phyloP scores from a whole-genome alignment of 37 sponge, comb jelly and placozoan genomes.

The Cliona cf. orientalis region DNA sequence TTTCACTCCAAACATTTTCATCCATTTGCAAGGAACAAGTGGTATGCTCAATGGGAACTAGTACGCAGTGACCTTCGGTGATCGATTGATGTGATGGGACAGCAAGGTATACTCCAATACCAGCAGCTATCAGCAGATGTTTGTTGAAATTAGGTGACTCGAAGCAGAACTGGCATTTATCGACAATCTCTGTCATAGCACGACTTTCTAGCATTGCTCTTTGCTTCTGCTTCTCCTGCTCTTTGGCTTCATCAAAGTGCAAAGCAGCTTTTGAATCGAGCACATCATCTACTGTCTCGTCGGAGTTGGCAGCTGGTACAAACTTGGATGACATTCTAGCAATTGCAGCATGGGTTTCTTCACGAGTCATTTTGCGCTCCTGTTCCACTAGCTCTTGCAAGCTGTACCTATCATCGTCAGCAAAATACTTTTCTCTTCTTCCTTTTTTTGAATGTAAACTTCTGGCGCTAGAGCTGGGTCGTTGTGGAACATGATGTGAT shows the following conservation, averaged over 20 bases:
- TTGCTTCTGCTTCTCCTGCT: slow-evolving; percentile 26
- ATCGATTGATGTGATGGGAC: slow-evolving; percentile 81
- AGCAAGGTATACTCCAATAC: slow-evolving; percentile 74
- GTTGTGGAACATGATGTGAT: background rate
- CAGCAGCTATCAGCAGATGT: slow-evolving; percentile 79
- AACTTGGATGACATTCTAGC: slow-evolving; percentile 81
- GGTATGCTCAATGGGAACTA: slow-evolving; percentile 79
- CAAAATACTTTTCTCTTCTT: slow-evolving; percentile 66
- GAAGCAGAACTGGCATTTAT: slow-evolving; percentile 75
- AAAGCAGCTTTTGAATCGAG: slow-evolving; percentile 58
- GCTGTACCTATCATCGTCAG: slow-evolving; percentile 72
- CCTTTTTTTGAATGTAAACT: slow-evolving; percentile 47
- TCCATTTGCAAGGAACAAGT: slow-evolving; percentile 65
- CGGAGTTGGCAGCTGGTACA: slow-evolving; percentile 59
- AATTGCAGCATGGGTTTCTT: slow-evolving; percentile 72
- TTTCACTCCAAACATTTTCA: slow-evolving; percentile 92
- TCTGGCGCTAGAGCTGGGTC: no score
- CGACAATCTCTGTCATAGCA: slow-evolving; percentile 48
- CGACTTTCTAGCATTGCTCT: slow-evolving; percentile 46
- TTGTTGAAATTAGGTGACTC: slow-evolving; percentile 57
- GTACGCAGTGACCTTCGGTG: slow-evolving; percentile 78
- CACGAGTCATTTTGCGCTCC: slow-evolving; percentile 69
- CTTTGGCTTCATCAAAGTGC: slow-evolving; percentile 23
- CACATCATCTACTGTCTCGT: slow-evolving; percentile 89
- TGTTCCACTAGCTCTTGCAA: slow-evolving; percentile 68